Evolutionary conservation across 2,888 invertebrate species (phyloP), one percentile per base, ranked within the genome.

Genomic region (Abscondita cerata): DNA sequence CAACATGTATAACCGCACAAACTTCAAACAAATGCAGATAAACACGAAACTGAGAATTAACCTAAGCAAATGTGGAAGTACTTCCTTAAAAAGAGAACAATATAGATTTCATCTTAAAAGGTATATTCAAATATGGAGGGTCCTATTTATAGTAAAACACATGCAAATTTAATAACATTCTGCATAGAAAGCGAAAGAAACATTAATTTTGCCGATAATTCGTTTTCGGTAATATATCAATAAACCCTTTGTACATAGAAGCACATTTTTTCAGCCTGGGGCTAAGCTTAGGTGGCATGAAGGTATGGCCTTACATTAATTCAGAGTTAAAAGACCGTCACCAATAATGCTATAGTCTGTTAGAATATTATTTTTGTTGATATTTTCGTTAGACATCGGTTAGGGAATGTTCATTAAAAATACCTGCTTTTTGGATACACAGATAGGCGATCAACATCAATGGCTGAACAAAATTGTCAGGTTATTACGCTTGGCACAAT

Each of bases 381-480:
- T 51, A 19, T 19, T 31, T 40, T 19, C 8, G 51, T 18, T 48
- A 44, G n/a, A 44, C 54, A 40, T 57, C 44, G 31, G 47, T 40
- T 50, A 40, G 38, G 41, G 16, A 57, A 55, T 44, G 36, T 57
- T 58, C 57, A 41, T 61, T 57, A 52, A 18, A 56, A 72, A 64
- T 73, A 80, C 80, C 80, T 80, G 78, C 76, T 75, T 73, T 76
- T 73, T 71, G 72, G 70, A 72, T 75, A 73, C 66, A 75, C 74
- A 76, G 77, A 75, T 79, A 71, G 76, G 78, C 78, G 77, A 81
- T 80, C 80, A 81, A 81, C 81, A 77, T 80, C 80, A 81, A 81
- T 81, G 81, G 81, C 81, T 79, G 81, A 79, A 79, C 74, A 74
- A 76, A 78, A 80, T 80, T 78, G 75, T 78, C 78, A 77, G 77